Evolutionary conservation across 2,888 invertebrate species (phyloP), one percentile per base, ranked within the genome.

Genomic region (Machimus rusticus): DNA sequence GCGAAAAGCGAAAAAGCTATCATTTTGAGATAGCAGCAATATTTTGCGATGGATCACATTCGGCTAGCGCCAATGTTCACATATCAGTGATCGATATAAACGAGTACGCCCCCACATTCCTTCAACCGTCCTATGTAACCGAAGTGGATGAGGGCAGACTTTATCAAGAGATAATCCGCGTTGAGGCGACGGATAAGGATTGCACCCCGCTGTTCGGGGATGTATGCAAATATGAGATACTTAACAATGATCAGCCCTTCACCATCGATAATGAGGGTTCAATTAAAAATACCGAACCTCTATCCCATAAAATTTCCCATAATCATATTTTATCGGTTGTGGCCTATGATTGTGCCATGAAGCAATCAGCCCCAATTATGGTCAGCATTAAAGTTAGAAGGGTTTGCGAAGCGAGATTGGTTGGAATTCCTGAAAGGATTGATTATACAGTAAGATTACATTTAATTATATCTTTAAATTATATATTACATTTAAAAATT

Each of bases 321-420:
- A 99, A 98, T 93, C 98, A 99, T 94, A 99, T 99, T 90, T 94
- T 99, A 82, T 98, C 98, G 46, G 98, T 99, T 88, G 98, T 99
- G 88, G 99, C 99, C 1, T 98, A 98, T 92, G 99, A 99, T 93
- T 99, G 99, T 93, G 99, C 98, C 78, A 98, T 98, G 97, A 96
- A 97, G 92, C 96, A 96, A 92, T 98, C 98, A 0, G 95, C 97
- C 1, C 98, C 99, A 0, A 98, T 98, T 82, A 97, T 99, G 96
- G 98, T 99, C 91, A 99, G 98, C 91, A 96, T 99, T 92, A 98
- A 98, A 93, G 98, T 99, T 89, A 95, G 96, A 91, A 95, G 96
- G 89, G 95, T 96, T 57, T 97, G 97, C 92, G 95, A 95, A 87
- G 94, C 96, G 1, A 96, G 96, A 14, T 96, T 97, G 95, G 95